A percentile compares a stretch with the other conserved stretches of the same genome.
These are phyloP conservation scores for Timandra comae DNA, from an alignment of 2,888 invertebrate species.

Conservation along the genomic window DNA sequence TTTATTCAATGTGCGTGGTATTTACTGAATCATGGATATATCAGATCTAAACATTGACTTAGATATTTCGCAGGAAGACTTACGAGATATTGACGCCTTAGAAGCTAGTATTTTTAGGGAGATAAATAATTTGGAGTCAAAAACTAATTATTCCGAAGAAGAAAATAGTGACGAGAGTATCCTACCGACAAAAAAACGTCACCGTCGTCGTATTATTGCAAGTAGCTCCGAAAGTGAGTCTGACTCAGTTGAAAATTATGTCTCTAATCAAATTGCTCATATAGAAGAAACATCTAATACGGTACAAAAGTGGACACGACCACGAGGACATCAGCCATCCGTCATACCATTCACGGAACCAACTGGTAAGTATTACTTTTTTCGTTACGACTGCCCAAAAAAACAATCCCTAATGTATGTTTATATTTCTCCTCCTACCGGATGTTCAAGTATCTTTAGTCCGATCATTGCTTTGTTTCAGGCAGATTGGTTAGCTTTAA, in stretches of 20 bases:
- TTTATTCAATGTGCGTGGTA: neutral
- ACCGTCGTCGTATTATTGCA: constrained; percentile 6
- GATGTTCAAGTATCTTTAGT: no score
- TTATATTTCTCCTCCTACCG: no score
- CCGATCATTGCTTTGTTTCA: no score
- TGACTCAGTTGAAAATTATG: constrained; percentile 4
- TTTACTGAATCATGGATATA: neutral
- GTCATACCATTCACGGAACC: constrained; percentile 6
- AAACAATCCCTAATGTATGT: no score
- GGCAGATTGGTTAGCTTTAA: no score
- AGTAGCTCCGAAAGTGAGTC: constrained; percentile 7
- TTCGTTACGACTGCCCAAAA: no score
- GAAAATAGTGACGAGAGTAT: constrained; percentile 5
- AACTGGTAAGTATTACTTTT: no score
- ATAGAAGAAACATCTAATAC: no score
- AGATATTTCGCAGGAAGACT: constrained; percentile 9
- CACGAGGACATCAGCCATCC: constrained; percentile 7
- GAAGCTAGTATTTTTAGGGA: constrained; percentile 11
- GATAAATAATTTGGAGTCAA: constrained; percentile 4
- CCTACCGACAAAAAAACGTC: constrained; percentile 6
- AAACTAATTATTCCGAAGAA: constrained; percentile 1
- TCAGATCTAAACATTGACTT: constrained; percentile 1
- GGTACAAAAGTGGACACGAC: constrained; percentile 4
- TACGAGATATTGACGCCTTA: constrained; percentile 7
- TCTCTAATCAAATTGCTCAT: neutral